Conservation (phyloP, 2,797 vertebrate genomes). For the Scyliorhinus canicula region DNA sequence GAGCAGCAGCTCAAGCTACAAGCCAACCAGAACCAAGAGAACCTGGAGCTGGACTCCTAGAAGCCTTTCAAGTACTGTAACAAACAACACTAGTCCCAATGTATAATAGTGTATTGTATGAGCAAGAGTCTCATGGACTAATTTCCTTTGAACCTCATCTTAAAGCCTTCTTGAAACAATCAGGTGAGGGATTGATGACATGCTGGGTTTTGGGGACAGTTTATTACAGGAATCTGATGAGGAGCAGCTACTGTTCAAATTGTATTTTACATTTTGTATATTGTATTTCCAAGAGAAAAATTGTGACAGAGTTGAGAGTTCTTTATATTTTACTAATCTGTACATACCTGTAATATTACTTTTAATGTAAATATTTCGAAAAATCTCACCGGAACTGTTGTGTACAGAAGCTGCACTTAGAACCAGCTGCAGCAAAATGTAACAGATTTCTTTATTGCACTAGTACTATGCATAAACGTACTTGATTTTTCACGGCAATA, state of each 20-base stretch:
- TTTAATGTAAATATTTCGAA: conserved; percentile 58
- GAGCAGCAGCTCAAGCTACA: conserved; percentile 96
- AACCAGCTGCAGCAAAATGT: conserved; percentile 49
- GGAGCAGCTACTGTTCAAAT: conserved; percentile 24
- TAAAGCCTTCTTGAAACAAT: not conserved
- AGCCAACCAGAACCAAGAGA: conserved; percentile 73
- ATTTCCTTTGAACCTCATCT: not conserved
- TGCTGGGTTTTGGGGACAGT: not conserved
- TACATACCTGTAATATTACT: conserved; percentile 64
- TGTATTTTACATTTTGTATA: conserved; percentile 38
- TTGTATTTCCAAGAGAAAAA: conserved; percentile 22
- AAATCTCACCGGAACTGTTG: conserved; percentile 33
- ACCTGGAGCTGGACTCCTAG: conserved; percentile 79
- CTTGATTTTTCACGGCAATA: not conserved
- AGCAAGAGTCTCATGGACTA: not conserved
- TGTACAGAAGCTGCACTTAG: conserved; percentile 29
- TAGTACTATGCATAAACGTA: conserved; percentile 40
- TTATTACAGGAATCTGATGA: not conserved
- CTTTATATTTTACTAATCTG: conserved; percentile 68
- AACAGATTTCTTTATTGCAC: conserved; percentile 52
- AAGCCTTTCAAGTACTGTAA: conserved; percentile 34
- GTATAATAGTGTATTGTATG: not conserved
- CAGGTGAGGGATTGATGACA: not conserved
- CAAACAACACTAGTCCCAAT: not conserved
- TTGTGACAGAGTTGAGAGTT: conserved; percentile 44